phyloP scores from a whole-genome alignment of 2,888 invertebrate genomes.

The Volucella inflata region DNA sequence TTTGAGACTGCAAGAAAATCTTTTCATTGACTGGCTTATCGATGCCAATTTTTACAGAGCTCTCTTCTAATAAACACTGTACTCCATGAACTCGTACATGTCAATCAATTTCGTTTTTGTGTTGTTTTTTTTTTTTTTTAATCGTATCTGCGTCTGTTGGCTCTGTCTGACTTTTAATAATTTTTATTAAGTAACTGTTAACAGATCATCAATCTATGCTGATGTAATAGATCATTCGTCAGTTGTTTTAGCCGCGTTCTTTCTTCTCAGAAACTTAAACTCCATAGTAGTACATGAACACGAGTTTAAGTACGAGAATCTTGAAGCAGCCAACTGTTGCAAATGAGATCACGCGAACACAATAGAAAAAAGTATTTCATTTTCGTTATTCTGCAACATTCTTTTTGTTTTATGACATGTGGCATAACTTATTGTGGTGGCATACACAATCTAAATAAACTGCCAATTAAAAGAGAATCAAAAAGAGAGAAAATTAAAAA shows the following conservation, averaged over 20 bases:
- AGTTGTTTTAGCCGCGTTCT: background rate
- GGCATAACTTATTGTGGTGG: constrained; percentile 18
- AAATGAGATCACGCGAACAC: constrained; percentile 49
- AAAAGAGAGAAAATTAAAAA: background rate
- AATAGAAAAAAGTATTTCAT: constrained; percentile 37
- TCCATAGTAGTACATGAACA: background rate
- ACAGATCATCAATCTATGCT: constrained; percentile 4
- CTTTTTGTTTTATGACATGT: constrained; percentile 25
- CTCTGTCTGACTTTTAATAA: too few species aligned
- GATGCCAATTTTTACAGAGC: background rate
- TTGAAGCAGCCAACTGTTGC: constrained; percentile 20
- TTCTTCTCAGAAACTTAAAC: constrained; percentile 21
- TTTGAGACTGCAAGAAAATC: constrained; percentile 2
- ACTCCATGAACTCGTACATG: constrained; percentile 4
- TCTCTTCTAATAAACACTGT: background rate
- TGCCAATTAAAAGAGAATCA: constrained; percentile 61
- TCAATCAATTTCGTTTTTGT: constrained; percentile 33
- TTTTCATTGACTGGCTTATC: constrained; percentile 28
- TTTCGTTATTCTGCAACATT: constrained; percentile 27
- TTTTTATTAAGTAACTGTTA: background rate
- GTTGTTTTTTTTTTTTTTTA: background rate
- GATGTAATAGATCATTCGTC: constrained; percentile 32
- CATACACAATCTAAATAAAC: constrained; percentile 46
- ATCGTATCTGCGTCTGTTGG: background rate
- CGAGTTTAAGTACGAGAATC: constrained; percentile 4